A percentile compares a stretch with the other conserved stretches of the same genome.
Evolutionary conservation across 2,888 invertebrate species (phyloP).

Genomic region (Linyphia triangularis): DNA sequence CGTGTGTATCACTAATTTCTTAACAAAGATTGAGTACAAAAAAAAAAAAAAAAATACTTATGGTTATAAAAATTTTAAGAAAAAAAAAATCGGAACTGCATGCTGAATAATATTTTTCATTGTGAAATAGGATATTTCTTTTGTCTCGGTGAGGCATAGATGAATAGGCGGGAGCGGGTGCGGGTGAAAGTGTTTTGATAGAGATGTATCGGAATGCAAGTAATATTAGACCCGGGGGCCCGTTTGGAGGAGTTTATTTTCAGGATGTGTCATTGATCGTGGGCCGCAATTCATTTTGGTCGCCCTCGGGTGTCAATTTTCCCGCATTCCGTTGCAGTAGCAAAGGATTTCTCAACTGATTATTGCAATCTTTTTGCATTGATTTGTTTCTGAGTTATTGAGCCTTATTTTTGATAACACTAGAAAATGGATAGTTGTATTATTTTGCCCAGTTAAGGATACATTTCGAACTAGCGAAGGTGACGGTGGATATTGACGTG

Average conservation of each 20-base stretch:
- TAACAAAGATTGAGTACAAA: too few species aligned
- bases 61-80: too few species aligned
- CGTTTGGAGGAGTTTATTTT: conserved; percentile 70
- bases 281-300: background rate
- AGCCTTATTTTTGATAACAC: too few species aligned
- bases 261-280: conserved; percentile 3
- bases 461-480: too few species aligned
- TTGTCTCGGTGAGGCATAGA: conserved; percentile 48
- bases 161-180: conserved; percentile 47
- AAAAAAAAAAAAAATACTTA: too few species aligned
- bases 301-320: background rate
- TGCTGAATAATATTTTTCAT: too few species aligned
- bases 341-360: background rate
- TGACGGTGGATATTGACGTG: too few species aligned
- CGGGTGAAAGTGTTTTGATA: conserved; percentile 72
- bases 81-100: too few species aligned
- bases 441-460: too few species aligned
- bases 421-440: too few species aligned
- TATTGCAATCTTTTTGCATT: background rate
- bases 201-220: conserved; percentile 73
- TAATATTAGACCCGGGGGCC: conserved; percentile 73
- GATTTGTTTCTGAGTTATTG: too few species aligned
- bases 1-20: too few species aligned
- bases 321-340: background rate
- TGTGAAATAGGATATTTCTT: conserved; percentile 68